A percentile compares a stretch with the other conserved stretches of the same genome.
These are phyloP conservation scores for Brachyistius frenatus DNA, from an alignment of 2,113 vertebrate genomes.

Conservation along the genomic window DNA sequence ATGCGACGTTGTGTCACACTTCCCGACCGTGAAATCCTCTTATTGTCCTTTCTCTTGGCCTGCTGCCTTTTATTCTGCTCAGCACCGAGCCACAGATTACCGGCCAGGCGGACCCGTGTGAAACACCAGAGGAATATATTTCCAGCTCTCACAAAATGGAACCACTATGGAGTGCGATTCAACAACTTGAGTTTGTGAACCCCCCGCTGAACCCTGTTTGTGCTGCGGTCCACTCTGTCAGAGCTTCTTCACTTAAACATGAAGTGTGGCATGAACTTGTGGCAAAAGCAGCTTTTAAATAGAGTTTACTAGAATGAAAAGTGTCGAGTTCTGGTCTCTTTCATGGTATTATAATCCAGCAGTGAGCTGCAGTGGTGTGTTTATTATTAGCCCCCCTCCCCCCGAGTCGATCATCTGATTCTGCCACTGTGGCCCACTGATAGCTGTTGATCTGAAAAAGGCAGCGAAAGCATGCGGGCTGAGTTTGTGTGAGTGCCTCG, in stretches of 20 bases:
- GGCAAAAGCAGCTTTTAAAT: constrained; percentile 12
- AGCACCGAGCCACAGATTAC: constrained; percentile 44
- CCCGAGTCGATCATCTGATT: constrained; percentile 57
- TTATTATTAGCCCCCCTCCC: constrained; percentile 58
- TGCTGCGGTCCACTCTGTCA: background rate
- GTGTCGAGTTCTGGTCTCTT: constrained; percentile 29
- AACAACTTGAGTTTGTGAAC: constrained; percentile 22
- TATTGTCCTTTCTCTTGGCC: constrained; percentile 46
- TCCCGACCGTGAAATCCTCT: constrained; percentile 68
- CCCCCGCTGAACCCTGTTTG: background rate
- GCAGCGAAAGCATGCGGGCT: constrained; percentile 46
- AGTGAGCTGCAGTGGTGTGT: constrained; percentile 23
- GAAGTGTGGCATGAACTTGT: background rate
- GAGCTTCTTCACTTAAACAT: constrained; percentile 8
- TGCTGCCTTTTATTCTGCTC: constrained; percentile 14
- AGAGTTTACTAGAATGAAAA: background rate
- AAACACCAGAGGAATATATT: background rate
- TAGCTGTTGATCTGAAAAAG: constrained; percentile 75
- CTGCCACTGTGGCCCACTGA: constrained; percentile 61
- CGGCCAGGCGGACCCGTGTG: background rate
- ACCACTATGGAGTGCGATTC: constrained; percentile 36
- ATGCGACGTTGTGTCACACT: constrained; percentile 52
- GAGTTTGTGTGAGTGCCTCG: constrained; percentile 7
- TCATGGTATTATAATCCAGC: constrained; percentile 15
- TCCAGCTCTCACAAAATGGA: constrained; percentile 18